Evolutionary conservation across 2,797 vertebrate genomes (phyloP).

Genomic region (Caiman crocodilus): DNA sequence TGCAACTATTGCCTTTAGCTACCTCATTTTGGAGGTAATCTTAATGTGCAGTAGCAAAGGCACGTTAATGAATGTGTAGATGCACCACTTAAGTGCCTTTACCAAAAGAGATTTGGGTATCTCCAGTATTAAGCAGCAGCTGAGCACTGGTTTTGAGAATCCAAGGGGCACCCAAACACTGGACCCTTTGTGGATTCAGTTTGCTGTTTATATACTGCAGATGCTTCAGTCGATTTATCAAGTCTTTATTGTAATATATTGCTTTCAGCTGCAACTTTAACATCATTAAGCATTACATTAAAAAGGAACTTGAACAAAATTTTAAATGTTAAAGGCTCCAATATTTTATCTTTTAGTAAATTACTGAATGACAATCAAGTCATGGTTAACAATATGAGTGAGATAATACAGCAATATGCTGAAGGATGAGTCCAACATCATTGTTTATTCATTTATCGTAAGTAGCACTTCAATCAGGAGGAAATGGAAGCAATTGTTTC

Average conservation of each 20-base stretch:
- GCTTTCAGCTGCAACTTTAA: neutral
- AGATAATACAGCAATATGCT: neutral
- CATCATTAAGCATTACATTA: neutral
- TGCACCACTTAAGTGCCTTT: neutral
- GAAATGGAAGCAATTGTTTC: rapidly evolving
- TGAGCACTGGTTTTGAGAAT: neutral
- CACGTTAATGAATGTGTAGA: neutral
- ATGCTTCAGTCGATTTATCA: neutral
- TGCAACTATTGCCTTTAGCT: too few relatives aligned
- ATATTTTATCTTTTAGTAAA: neutral
- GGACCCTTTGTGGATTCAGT: neutral
- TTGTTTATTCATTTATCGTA: neutral
- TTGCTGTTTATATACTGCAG: rapidly evolving
- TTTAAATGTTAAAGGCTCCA: neutral
- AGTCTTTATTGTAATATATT: neutral
- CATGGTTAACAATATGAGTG: neutral
- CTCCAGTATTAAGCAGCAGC: neutral
- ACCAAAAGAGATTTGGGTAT: neutral
- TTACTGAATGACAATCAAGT: neutral
- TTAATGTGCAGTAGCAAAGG: neutral
- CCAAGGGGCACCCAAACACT: neutral
- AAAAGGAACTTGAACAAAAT: neutral
- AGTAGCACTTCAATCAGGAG: neutral
- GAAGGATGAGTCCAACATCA: neutral
- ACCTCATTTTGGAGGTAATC: too few relatives aligned